phyloP scores from a whole-genome alignment of 1,140 invertebrate species.

The Lethrus apterus region DNA sequence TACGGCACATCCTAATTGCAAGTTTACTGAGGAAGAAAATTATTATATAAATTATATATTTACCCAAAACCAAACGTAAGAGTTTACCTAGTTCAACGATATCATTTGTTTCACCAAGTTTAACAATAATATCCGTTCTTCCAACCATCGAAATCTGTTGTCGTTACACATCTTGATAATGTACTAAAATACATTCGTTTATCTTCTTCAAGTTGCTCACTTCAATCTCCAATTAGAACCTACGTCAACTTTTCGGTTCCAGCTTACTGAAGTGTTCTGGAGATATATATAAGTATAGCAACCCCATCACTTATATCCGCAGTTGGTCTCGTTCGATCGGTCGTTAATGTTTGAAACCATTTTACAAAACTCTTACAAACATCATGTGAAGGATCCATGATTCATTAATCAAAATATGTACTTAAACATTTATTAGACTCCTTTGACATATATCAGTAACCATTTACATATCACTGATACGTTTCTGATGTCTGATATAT shows the following conservation, averaged over 20 bases:
- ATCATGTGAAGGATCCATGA: constrained; percentile 40
- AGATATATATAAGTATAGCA: constrained; percentile 72
- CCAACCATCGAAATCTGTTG: constrained; percentile 71
- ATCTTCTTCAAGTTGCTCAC: constrained; percentile 93
- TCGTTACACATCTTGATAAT: constrained; percentile 79
- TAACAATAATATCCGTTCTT: constrained; percentile 76
- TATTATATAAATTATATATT: constrained; percentile 24
- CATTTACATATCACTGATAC: no score
- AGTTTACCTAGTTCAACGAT: constrained; percentile 70
- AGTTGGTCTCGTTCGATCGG: constrained; percentile 52
- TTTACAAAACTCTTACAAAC: constrained; percentile 67
- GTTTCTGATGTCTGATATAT: no score
- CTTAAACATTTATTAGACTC: no score
- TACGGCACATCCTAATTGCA: constrained; percentile 83
- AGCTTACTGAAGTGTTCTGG: constrained; percentile 77
- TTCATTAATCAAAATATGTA: no score
- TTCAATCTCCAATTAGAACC: constrained; percentile 79
- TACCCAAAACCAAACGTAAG: constrained; percentile 81
- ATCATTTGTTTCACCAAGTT: constrained; percentile 79
- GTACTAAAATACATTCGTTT: constrained; percentile 79
- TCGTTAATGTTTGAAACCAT: constrained; percentile 76
- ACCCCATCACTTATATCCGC: constrained; percentile 80
- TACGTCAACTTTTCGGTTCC: constrained; percentile 76
- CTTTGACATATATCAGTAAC: no score
- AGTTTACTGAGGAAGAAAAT: constrained; percentile 3